Evolutionary conservation across 2,888 invertebrate species (phyloP), one percentile per base, ranked within the genome.

Genomic region (Limnephilus auricula): DNA sequence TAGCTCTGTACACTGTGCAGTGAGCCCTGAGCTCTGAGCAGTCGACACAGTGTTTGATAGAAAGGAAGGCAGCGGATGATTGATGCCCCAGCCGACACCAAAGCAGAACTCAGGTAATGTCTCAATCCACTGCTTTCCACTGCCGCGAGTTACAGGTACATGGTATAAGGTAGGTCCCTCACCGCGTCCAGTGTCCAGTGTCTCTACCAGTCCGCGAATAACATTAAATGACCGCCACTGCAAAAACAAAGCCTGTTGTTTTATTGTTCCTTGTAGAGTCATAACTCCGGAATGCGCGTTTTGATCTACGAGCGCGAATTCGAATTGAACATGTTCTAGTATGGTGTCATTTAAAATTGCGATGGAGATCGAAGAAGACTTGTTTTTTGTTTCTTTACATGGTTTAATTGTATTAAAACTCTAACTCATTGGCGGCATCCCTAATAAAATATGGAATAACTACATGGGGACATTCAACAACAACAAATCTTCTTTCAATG

Each of bases 21-120:
- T 65, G 25, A 65, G 65, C 65, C 25, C 65, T 2, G 65, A 65
- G 65, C 25, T 65, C 85, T 30, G 45, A 34, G 50, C 34, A 79
- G 86, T 79, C 79, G 90, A 90, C 92, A 79, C 89, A 91, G 90
- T 88, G 89, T 89, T 89, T 91, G 90, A 90, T 90, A 89, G 90
- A 90, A 90, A 84, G 90, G 91, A 89, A 91, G 92, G 91, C 92
- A 82, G 65, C 79, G 82, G 92, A 92, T 92, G 92, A 92, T 92
- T 91, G 92, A 92, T 92, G 90, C 89, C 37, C 30, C 82, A 32
- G 92, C 90, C 90, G 90, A 92, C 92, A 89, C 91, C 37, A 50
- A 50, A 78, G 31, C 84, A 32, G 65, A 83, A 84, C 84, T 90
- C 79, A 88, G 90, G 90, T 91, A 90, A 91, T 89, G 86, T 89